Base-by-base conservation (phyloP, 2,888 invertebrate species). In the Germaria angustata region DNA sequence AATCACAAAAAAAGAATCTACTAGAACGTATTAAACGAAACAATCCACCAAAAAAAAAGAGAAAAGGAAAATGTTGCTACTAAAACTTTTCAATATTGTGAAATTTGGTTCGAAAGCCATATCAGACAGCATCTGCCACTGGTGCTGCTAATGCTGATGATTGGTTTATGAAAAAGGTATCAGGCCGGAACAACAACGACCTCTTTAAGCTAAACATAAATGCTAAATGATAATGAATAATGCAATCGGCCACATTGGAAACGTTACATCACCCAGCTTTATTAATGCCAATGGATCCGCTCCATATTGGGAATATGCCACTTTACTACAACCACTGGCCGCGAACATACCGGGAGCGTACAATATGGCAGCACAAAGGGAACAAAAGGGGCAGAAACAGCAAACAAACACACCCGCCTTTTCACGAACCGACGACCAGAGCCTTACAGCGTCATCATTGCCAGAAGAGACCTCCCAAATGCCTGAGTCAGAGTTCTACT, bases 211-310 rank as follows among this genome's bases (percentile, higher is more conserved):
- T 32, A 49, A 80, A 69, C 63, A 73, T 85, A 76, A 85, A 86
- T 86, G 85, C 57, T 76, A 73, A 79, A 76, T 87, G 86, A 88
- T 87, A 87, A 88, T 88, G 90, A 88, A 87, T 86, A 88, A 90
- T 88, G 88, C 86, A 87, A 88, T 85, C 87, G 86, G 87, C 86
- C 85, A 87, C 87, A 87, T 88, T 88, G 85, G 85, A 84, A 80
- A 85, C 80, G 84, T 84, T 85, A 83, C 85, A 81, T 69, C 66
- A 85, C 55, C 80, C 49, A 76, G 22, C 73, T 68, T 66, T 68
- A 55, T 44, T 65, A 80, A 59, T 51, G 44, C 24, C 49, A 84
- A 85, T 24, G 78, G 53, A 76, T 69, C 85, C 11, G 79, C 72
- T 15, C 84, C 80, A 49, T 84, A 84, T 63, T 86, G 85, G 85